Evolutionary conservation across 2,888 invertebrate species (phyloP).

Genomic region (Cecidostiba fungosa): DNA sequence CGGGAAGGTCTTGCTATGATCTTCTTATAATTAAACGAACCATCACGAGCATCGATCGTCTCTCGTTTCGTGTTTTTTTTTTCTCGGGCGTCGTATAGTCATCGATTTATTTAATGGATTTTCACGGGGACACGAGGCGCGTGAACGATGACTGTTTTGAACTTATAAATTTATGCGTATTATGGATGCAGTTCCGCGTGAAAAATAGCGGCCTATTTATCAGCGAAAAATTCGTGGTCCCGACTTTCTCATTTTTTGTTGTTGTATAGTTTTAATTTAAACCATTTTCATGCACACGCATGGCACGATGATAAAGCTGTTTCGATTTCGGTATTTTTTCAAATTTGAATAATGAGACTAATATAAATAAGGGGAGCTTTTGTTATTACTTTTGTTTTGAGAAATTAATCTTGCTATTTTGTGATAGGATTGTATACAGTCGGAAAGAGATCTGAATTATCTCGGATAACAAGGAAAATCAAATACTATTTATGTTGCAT

Average conservation of each 20-base stretch:
- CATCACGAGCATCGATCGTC: neutral
- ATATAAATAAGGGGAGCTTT: too few relatives aligned
- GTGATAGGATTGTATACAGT: too few relatives aligned
- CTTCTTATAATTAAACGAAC: neutral
- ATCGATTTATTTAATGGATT: conserved; percentile 4
- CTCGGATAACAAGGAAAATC: too few relatives aligned
- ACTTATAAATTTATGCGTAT: neutral
- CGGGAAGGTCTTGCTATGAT: neutral
- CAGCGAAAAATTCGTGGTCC: neutral
- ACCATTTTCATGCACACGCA: neutral
- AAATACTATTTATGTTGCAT: too few relatives aligned
- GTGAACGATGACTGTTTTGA: neutral
- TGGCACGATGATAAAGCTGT: neutral
- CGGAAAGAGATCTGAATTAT: too few relatives aligned
- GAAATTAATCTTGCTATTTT: neutral
- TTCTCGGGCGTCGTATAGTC: neutral
- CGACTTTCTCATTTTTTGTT: neutral
- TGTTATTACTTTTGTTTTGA: neutral
- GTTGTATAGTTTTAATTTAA: neutral
- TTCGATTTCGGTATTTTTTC: neutral
- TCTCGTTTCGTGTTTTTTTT: neutral
- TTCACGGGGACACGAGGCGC: neutral
- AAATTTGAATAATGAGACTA: neutral
- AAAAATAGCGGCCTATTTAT: neutral
- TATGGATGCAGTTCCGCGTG: neutral